Base-by-base conservation (phyloP, 2,888 invertebrate genomes). In the Apocheima hispidaria region DNA sequence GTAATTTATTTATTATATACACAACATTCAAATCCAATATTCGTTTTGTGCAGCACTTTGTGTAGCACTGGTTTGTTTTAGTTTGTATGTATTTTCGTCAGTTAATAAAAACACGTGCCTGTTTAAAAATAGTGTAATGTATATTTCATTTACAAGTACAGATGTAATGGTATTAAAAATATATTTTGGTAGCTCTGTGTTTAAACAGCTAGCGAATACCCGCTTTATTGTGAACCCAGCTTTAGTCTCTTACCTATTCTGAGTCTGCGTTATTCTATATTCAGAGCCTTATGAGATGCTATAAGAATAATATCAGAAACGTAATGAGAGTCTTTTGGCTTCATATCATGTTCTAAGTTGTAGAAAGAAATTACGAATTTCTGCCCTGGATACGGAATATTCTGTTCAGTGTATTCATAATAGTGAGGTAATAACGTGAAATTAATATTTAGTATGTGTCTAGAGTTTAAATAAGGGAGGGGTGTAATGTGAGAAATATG, bases 231-330 rank as follows among this genome's bases (percentile, higher is more conserved):
- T 49, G 10, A 49, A 21, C 23, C 2, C 14, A 2, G 35, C 49
- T 23, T 49, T 14, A 35, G 23, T 35, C n/a, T 35, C 10, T 49
- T 49, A 36, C 35, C 35, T 49, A 49, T 23, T 35, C 33, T 54
- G 44, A 41, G 57, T 49, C 48, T 51, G 16, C 38, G 49, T 58
- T 54, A 50, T 43, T 60, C 51, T 63, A 26, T 40, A 21, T 44
- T 51, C 43, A 52, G 20, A 52, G 40, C 18, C 35, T 30, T 40
- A 52, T 40, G 41, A 28, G 18, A 28, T 14, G 26, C 28, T 16
- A 16, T 38, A 38, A 36, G 50, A 50, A 50, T 38, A 18, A 38
- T 38, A 50, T 38, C 46, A 20, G 21, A 33, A 49, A 28, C 21
- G 6, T 49, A 49, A 49, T 49, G 49, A 35, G 49, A 35, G 35